Conservation (phyloP, 2,113 vertebrate species). For the Synchiropus splendidus region DNA sequence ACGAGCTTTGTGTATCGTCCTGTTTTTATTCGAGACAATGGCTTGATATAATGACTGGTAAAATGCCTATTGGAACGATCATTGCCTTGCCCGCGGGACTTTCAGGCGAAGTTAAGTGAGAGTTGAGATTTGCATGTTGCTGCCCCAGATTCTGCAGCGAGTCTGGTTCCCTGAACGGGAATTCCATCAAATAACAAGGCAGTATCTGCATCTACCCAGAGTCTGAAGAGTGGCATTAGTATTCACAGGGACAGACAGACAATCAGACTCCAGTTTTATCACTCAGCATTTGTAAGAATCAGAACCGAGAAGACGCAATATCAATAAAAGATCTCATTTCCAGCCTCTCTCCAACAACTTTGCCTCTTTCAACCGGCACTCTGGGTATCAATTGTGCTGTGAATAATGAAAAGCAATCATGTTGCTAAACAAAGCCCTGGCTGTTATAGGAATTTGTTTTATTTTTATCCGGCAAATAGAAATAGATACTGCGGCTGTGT, state of each 20-base stretch:
- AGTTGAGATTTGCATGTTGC: constrained; percentile 5
- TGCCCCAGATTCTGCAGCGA: constrained; percentile 10
- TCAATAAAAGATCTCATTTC: constrained; percentile 66
- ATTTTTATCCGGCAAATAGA: constrained; percentile 55
- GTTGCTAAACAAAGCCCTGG: constrained; percentile 61
- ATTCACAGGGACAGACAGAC: constrained; percentile 52
- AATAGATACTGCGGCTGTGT: constrained; percentile 50
- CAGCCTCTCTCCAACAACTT: constrained; percentile 58
- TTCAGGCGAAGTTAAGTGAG: constrained; percentile 1
- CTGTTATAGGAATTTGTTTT: constrained; percentile 58
- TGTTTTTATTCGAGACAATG: no score
- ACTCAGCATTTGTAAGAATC: constrained; percentile 56
- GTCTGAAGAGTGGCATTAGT: constrained; percentile 42
- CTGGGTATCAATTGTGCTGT: constrained; percentile 60
- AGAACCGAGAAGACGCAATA: constrained; percentile 60
- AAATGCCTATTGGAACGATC: background rate
- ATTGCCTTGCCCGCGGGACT: background rate
- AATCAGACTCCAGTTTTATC: constrained; percentile 53
- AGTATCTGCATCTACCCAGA: constrained; percentile 1
- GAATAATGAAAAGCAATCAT: constrained; percentile 72
- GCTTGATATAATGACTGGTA: background rate
- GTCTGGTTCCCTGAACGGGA: constrained; percentile 4
- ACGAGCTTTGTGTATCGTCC: background rate
- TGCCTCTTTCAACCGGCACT: constrained; percentile 59
- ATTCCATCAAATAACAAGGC: constrained; percentile 10